Base-by-base conservation (phyloP, 1,140 invertebrate genomes). In the Leptinotarsa texana region DNA sequence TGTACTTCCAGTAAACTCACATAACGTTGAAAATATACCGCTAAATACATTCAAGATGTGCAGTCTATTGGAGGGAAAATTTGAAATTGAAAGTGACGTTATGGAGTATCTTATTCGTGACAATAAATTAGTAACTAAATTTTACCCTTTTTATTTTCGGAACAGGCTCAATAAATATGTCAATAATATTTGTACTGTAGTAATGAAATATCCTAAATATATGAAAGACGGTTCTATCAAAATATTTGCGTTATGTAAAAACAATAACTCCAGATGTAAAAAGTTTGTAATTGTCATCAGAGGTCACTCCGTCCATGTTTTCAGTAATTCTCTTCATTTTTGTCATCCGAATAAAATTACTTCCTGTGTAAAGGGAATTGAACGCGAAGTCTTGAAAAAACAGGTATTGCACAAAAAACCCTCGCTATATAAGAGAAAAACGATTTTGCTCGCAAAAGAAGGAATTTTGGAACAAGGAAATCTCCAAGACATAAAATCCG, bases 401-500 rank as follows among this genome's bases (percentile, higher is more conserved):
- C 48, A 18, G 13, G 67, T 24, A n/a, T 61, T 48, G n/a, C 49
- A 22, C 3, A 24, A 24, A 57, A 68, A 74, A 68, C 15, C 73
- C 21, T 74, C 65, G 4, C 17, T 61, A 13, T 74, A 51, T 15
- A 74, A 74, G 42, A 49, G 27, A 5, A 47, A 57, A 61, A 51
- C 33, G 8, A 24, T 74, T 22, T 42, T 69, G 13, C 11, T 27
- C 18, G 66, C 66, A 51, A 69, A 74, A 15, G 11, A 15, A 51
- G n/a, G 21, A 17, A 21, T 74, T 33, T 57, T 69, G n/a, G n/a
- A 22, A n/a, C n/a, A 24, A 13, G 67, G 67, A 8, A 69, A 74
- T 42, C 57, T 74, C 18, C 65, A 69, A 22, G 47, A 74, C 69
- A 69, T 74, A 33, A 74, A 74, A 74, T 74, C 65, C 13, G 73